phyloP scores from a whole-genome alignment of 2,888 invertebrate species.

The Cremastinae sp. region DNA sequence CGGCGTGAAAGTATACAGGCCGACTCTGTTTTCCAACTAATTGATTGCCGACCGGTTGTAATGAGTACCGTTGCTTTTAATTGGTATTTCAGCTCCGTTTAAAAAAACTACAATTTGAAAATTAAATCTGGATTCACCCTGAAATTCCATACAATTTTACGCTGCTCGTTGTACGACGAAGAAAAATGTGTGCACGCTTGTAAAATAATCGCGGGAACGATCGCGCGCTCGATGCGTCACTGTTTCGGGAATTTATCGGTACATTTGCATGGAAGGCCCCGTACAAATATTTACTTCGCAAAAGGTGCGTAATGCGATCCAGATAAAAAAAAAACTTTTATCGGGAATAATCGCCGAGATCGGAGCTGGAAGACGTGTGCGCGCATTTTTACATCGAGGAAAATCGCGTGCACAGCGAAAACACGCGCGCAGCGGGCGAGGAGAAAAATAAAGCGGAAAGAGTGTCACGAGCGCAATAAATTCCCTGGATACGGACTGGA shows the following conservation, averaged over 20 bases:
- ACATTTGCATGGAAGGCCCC: background rate
- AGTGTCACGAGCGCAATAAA: background rate
- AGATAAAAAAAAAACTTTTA: constrained; percentile 10
- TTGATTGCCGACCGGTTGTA: constrained; percentile 53
- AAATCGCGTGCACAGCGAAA: background rate
- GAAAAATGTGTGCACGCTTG: no score
- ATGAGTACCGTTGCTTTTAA: constrained; percentile 54
- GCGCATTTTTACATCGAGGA: constrained; percentile 12
- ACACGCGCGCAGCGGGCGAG: constrained; percentile 24
- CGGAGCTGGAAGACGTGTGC: background rate
- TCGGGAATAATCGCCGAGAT: constrained; percentile 23
- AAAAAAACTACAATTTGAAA: no score
- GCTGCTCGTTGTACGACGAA: no score
- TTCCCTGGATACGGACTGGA: no score
- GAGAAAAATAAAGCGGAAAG: background rate
- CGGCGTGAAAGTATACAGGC: constrained; percentile 56
- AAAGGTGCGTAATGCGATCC: background rate
- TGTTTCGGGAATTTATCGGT: background rate
- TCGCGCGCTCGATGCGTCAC: no score
- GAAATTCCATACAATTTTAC: no score
- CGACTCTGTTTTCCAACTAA: constrained; percentile 55
- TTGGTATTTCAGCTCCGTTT: background rate
- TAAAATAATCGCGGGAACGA: no score
- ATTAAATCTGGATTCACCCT: no score
- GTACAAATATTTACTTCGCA: constrained; percentile 1